Conservation (phyloP, 2,113 vertebrate species). For the Polyodon spathula region DNA sequence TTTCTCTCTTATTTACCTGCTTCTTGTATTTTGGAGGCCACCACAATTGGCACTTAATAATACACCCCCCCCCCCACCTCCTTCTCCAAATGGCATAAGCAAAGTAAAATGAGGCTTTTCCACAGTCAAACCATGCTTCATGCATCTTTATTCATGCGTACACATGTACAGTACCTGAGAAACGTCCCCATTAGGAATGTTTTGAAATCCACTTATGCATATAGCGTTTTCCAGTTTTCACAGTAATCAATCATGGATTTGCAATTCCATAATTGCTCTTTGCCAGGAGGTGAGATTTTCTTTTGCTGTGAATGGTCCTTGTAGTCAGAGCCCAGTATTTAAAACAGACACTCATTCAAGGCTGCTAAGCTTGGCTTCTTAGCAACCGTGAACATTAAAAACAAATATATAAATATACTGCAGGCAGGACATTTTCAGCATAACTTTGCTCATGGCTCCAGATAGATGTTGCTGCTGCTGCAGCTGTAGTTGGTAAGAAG, state of each 20-base stretch:
- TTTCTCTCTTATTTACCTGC: no score
- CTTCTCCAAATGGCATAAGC: no score
- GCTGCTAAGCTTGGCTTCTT: neutral
- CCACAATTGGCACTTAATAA: no score
- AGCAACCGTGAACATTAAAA: neutral
- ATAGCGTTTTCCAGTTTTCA: neutral
- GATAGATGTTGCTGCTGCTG: neutral
- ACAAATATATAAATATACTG: neutral
- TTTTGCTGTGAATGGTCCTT: neutral
- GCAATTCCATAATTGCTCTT: neutral
- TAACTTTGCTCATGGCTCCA: neutral
- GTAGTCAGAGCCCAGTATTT: slow-evolving; percentile 2
- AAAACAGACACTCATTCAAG: neutral
- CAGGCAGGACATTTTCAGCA: neutral
- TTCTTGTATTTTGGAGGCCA: no score
- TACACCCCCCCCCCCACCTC: neutral
- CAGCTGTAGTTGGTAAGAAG: neutral
- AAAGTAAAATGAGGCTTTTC: neutral
- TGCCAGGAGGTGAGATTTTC: neutral
- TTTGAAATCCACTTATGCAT: neutral
- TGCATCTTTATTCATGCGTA: no score
- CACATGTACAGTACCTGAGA: neutral
- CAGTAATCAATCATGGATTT: slow-evolving; percentile 2
- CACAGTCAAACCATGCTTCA: no score
- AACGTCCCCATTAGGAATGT: neutral